Conservation (phyloP, 2,113 vertebrate genomes). For the Sphaerodactylus townsendi region DNA sequence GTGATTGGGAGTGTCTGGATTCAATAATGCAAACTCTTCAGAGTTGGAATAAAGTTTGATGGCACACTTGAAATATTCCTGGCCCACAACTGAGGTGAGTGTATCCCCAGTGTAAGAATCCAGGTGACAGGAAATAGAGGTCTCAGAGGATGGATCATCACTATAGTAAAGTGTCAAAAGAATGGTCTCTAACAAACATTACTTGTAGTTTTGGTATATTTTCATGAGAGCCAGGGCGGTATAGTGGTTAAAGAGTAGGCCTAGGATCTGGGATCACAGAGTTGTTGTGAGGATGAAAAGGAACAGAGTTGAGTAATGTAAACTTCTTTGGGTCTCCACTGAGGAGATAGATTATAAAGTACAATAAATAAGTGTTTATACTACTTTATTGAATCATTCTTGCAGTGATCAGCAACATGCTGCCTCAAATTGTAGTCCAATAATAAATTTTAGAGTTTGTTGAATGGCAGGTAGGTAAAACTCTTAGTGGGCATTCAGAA, state of each 20-base stretch:
- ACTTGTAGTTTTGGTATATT: not conserved
- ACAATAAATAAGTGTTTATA: not conserved
- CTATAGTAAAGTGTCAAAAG: not conserved
- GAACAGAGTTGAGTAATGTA: no score
- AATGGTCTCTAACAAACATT: no score
- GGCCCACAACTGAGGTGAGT: no score
- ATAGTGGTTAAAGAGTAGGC: no score
- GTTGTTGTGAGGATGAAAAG: no score
- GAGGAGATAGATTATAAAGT: no score
- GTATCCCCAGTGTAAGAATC: not conserved
- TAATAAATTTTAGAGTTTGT: not conserved
- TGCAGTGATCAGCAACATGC: not conserved
- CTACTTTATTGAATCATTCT: not conserved
- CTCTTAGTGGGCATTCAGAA: not conserved
- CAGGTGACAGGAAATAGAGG: not conserved
- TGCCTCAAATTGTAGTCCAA: not conserved
- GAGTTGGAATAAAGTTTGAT: no score
- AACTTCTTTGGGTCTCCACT: no score
- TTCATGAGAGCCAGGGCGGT: not conserved
- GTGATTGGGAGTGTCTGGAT: no score
- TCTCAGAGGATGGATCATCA: not conserved
- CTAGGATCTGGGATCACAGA: no score
- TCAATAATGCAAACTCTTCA: no score
- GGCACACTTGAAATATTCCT: no score
- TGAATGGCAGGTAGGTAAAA: not conserved